Base-by-base conservation (phyloP, 2,113 vertebrate species). In the Andinoacara biseriatus region DNA sequence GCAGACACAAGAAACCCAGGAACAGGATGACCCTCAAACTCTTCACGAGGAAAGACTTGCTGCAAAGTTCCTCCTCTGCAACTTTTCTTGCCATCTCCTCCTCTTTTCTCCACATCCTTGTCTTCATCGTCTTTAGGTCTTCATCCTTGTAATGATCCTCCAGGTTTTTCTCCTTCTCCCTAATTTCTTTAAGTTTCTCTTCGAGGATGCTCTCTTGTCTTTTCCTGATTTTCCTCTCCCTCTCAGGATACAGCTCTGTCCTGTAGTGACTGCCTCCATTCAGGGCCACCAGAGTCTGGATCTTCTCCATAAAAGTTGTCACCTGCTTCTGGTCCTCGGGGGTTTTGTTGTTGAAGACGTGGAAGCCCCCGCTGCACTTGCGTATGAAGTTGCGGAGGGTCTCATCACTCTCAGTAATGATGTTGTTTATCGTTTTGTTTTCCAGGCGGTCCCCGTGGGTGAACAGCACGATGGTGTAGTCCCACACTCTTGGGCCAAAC, bases 381-480 rank as follows among this genome's bases (percentile, higher is more conserved):
- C 89, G 90, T 35, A 94, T 86, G 72, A 94, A 93, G 56, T 61
- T 61, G 38, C 87, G 88, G 33, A 93, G 87, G 35, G 82, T 79
- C 14, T 80, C 69, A 0, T 94, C 88, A 0, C 91, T 87, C 13
- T 86, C 74, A 0, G 65, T 54, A 4, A 95, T 92, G 43, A 94
- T 26, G 0, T 82, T 58, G 7, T 94, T 92, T 1, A 94, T 81
- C 0, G 81, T 83, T 85, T 93, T 91, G 1, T 65, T 56, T 1
- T 87, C 86, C 83, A 94, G 60, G 0, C 85, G 75, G 67, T 94
- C 92, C 0, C 92, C 93, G 1, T 94, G 90, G 10, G 89, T 94
- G 86, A 94, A 93, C 74, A 93, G 60, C 31, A 95, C 85, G 1
- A 94, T 86, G 60, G 92, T 94, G 92, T 91, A 90, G 81, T 91